These are phyloP conservation scores for Galagoides demidoff DNA, from an alignment of 2,797 vertebrate species.

Conservation along the genomic window DNA sequence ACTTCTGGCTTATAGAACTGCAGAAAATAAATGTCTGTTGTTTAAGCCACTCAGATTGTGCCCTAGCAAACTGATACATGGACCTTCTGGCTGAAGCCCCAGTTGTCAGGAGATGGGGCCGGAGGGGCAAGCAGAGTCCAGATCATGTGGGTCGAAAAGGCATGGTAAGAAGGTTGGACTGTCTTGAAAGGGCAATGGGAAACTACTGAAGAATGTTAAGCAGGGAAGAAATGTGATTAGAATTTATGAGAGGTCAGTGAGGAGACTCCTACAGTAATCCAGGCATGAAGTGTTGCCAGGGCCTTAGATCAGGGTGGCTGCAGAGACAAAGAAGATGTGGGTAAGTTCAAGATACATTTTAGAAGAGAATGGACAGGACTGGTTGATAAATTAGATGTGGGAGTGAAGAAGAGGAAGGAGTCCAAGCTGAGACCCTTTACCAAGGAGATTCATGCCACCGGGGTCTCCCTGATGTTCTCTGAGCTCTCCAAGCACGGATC, in stretches of 20 bases:
- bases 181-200: slow-evolving; percentile 11
- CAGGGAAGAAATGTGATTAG: not conserved
- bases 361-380: not conserved
- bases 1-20: not conserved
- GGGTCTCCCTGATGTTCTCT: not conserved
- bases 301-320: not conserved
- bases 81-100: not conserved
- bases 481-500: not conserved
- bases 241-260: not conserved
- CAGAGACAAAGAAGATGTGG: not conserved
- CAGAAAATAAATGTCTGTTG: not conserved
- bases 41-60: not conserved
- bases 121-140: not conserved
- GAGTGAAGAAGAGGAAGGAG: not conserved
- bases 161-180: not conserved
- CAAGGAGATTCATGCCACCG: not conserved
- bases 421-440: not conserved
- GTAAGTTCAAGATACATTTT: not conserved
- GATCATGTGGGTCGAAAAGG: not conserved
- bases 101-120: not conserved
- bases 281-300: not conserved
- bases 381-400: not conserved
- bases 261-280: not conserved
- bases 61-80: not conserved
- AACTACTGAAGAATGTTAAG: slow-evolving; percentile 10